Percentiles rank a stretch among this genome's conserved stretches.
Evolutionary conservation across 2,888 invertebrate species (phyloP).

Genomic region (Galerucella pusilla): DNA sequence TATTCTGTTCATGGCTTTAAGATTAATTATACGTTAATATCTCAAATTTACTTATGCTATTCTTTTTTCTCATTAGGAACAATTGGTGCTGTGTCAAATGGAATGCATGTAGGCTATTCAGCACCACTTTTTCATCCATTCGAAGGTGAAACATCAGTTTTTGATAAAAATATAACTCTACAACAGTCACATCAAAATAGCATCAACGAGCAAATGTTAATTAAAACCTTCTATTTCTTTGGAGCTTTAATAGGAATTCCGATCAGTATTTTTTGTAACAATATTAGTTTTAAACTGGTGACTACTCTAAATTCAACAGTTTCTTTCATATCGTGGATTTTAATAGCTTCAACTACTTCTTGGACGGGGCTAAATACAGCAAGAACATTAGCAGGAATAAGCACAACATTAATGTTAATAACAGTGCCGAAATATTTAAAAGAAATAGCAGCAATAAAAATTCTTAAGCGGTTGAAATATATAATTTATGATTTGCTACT

Average conservation of each 20-base stretch:
- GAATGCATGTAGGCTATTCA: slow-evolving; percentile 16
- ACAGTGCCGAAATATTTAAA: slow-evolving; percentile 10
- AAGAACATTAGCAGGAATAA: slow-evolving; percentile 22
- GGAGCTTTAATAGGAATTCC: slow-evolving; percentile 18
- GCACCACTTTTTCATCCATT: background rate
- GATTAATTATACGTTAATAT: background rate
- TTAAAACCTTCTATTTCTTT: slow-evolving; percentile 19
- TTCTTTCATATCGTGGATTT: slow-evolving; percentile 18
- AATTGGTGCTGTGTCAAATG: slow-evolving; percentile 26
- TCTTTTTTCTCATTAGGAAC: background rate
- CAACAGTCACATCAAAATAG: background rate
- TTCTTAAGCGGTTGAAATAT: background rate
- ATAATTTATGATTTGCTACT: slow-evolving; percentile 17
- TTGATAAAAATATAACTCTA: background rate
- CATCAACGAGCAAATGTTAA: slow-evolving; percentile 13
- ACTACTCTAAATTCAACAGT: background rate
- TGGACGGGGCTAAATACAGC: slow-evolving; percentile 1
- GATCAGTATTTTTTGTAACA: background rate
- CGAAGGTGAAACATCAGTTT: background rate
- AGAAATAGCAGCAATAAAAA: slow-evolving; percentile 1
- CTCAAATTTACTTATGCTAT: background rate
- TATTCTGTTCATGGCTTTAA: background rate
- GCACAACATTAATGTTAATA: background rate
- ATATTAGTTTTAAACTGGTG: background rate
- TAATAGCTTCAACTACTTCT: slow-evolving; percentile 11